Conservation (phyloP, 2,888 invertebrate genomes). For the Drosophila rubida region DNA sequence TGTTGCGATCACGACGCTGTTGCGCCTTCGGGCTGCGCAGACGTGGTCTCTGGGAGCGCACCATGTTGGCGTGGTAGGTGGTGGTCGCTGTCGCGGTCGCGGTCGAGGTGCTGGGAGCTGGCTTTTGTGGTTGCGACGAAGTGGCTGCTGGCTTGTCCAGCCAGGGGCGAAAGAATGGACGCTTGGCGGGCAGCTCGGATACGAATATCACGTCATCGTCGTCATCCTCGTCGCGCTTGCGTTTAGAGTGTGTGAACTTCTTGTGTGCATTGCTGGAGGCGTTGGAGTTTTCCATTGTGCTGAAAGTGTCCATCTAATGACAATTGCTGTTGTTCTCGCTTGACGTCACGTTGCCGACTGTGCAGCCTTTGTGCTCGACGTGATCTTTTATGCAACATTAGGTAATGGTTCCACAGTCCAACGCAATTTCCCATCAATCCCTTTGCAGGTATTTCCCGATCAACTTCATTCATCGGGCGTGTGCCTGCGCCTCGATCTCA, state of each 20-base stretch:
- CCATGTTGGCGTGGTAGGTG: constrained; percentile 72
- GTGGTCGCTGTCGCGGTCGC: constrained; percentile 22
- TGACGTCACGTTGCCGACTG: constrained; percentile 44
- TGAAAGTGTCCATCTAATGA: constrained; percentile 15
- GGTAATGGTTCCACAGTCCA: constrained; percentile 54
- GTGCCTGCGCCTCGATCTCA: constrained; percentile 56
- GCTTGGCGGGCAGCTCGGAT: constrained; percentile 58
- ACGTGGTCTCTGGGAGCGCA: constrained; percentile 50
- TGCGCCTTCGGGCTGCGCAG: constrained; percentile 74
- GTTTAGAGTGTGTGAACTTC: constrained; percentile 61
- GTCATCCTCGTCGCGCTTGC: constrained; percentile 58
- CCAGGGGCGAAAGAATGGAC: constrained; percentile 68
- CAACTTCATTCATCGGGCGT: constrained; percentile 69
- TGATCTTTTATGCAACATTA: constrained; percentile 72
- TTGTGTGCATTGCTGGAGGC: constrained; percentile 56
- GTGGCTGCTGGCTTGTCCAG: constrained; percentile 34
- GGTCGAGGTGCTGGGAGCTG: constrained; percentile 12
- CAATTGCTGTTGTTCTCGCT: constrained; percentile 32
- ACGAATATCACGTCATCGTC: constrained; percentile 63
- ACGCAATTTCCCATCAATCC: constrained; percentile 57
- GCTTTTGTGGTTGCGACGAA: not conserved
- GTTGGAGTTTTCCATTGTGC: constrained; percentile 24
- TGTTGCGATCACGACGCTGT: constrained; percentile 75
- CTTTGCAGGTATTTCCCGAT: constrained; percentile 70
- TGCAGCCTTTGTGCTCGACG: constrained; percentile 40